A percentile compares a stretch with the other conserved stretches of the same genome.
Evolutionary conservation across 2,888 invertebrate species (phyloP).

Genomic region (Busseola fusca): DNA sequence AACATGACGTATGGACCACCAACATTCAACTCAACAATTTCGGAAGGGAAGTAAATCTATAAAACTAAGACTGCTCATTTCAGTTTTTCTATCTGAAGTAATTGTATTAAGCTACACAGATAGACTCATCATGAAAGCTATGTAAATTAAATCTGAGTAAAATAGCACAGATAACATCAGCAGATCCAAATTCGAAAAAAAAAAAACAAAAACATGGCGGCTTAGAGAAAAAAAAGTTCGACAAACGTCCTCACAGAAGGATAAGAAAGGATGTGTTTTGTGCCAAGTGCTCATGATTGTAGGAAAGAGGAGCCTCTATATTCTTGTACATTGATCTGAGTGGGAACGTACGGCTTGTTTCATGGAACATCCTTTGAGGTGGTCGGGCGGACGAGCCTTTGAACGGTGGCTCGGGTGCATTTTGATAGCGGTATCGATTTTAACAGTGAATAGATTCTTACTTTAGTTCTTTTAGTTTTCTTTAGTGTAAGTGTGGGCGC

Average conservation of each 20-base stretch:
- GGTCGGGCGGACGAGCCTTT: slow-evolving; percentile 76
- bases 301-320: slow-evolving; percentile 69
- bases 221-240: slow-evolving; percentile 49
- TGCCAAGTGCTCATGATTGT: slow-evolving; percentile 71
- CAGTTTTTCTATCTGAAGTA: neutral
- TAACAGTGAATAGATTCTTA: slow-evolving; percentile 81
- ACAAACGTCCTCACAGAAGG: slow-evolving; percentile 65
- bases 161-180: slow-evolving; percentile 14
- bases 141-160: neutral
- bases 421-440: slow-evolving; percentile 86
- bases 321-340: slow-evolving; percentile 78
- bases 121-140: neutral
- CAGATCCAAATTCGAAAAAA: slow-evolving; percentile 11
- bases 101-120: neutral
- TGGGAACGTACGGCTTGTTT: slow-evolving; percentile 81
- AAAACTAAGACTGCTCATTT: neutral
- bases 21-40: neutral
- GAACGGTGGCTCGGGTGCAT: slow-evolving; percentile 77
- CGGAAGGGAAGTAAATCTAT: neutral
- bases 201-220: slow-evolving; percentile 33
- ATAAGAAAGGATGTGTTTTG: slow-evolving; percentile 74
- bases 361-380: slow-evolving; percentile 80
- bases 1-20: too few relatives aligned
- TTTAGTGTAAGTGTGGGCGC: slow-evolving; percentile 40
- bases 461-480: slow-evolving; percentile 69